Evolutionary conservation across 2,113 vertebrate genomes (phyloP).

Genomic region (Psettodes erumei): DNA sequence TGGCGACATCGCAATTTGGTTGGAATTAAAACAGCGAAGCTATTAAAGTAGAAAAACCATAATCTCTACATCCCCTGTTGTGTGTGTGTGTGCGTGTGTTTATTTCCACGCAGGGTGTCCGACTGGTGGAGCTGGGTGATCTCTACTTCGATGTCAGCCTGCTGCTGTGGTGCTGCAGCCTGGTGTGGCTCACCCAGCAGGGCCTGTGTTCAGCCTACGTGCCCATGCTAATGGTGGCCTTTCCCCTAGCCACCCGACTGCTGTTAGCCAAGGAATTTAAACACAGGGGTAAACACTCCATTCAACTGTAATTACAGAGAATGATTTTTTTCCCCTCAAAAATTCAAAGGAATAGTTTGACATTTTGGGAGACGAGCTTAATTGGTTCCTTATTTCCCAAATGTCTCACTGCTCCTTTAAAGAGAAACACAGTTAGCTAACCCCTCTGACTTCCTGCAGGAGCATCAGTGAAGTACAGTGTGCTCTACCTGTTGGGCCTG

Average conservation of each 20-base stretch:
- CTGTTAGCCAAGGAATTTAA: conserved; percentile 86
- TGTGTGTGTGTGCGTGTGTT: conserved; percentile 25
- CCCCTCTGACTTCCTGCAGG: conserved; percentile 75
- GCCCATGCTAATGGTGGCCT: conserved; percentile 91
- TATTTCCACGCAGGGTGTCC: conserved; percentile 81
- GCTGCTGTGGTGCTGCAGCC: conserved; percentile 87
- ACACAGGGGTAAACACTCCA: conserved; percentile 83
- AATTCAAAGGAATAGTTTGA: not conserved
- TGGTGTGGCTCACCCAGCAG: conserved; percentile 86
- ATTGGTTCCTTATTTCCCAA: not conserved
- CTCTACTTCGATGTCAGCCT: conserved; percentile 91
- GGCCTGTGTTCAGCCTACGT: conserved; percentile 93
- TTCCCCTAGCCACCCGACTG: conserved; percentile 89
- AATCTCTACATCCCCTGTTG: too few relatives aligned
- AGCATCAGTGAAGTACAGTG: conserved; percentile 87
- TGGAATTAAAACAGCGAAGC: too few relatives aligned
- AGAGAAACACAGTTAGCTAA: not conserved
- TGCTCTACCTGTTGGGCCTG: conserved; percentile 90
- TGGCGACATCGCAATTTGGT: too few relatives aligned
- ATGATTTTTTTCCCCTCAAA: not conserved
- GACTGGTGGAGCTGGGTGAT: conserved; percentile 87
- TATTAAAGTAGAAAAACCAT: too few relatives aligned
- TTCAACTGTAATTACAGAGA: not conserved
- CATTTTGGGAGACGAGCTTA: not conserved
- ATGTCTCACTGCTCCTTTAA: not conserved